A percentile compares a stretch with the other conserved stretches of the same genome.
These are phyloP conservation scores for Brachycybe producta DNA, from an alignment of 2,888 invertebrate genomes.

Conservation along the genomic window DNA sequence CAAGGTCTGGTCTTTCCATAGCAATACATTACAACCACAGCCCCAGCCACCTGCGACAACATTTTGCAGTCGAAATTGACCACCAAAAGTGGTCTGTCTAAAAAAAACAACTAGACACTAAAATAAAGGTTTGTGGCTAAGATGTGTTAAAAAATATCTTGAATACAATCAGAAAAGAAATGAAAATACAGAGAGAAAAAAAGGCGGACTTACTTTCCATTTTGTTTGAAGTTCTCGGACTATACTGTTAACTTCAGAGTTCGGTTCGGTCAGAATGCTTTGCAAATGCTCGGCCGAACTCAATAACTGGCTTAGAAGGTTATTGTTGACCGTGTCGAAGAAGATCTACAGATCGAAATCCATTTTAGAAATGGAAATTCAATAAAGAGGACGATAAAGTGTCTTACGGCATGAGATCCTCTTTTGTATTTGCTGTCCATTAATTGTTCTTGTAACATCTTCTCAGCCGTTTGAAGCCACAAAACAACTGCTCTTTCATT, in stretches of 20 bases:
- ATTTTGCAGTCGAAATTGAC: no score
- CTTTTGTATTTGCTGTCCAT: conserved; percentile 66
- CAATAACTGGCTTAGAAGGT: conserved; percentile 46
- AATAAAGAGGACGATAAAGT: background rate
- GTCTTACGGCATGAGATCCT: conserved; percentile 55
- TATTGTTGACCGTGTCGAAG: conserved; percentile 74
- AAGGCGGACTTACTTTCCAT: conserved; percentile 7
- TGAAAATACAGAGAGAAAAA: no score
- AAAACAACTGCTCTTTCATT: conserved; percentile 66
- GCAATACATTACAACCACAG: no score
- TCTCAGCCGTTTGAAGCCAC: conserved; percentile 76
- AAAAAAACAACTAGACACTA: no score
- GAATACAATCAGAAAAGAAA: no score
- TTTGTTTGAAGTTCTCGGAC: conserved; percentile 10
- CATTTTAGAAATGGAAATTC: background rate
- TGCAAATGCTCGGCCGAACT: conserved; percentile 61
- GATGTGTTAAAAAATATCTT: no score
- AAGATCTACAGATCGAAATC: conserved; percentile 41
- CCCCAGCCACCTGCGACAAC: no score
- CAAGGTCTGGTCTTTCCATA: no score
- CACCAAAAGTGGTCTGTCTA: no score
- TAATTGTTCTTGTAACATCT: conserved; percentile 61
- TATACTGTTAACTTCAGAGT: conserved; percentile 39
- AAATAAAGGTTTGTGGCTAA: no score
- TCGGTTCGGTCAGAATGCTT: conserved; percentile 50